Evolutionary conservation across 64 coral and sea anemone genomes (phyloP), one percentile per base, ranked within the genome.

Genomic region (Montipora foliosa): DNA sequence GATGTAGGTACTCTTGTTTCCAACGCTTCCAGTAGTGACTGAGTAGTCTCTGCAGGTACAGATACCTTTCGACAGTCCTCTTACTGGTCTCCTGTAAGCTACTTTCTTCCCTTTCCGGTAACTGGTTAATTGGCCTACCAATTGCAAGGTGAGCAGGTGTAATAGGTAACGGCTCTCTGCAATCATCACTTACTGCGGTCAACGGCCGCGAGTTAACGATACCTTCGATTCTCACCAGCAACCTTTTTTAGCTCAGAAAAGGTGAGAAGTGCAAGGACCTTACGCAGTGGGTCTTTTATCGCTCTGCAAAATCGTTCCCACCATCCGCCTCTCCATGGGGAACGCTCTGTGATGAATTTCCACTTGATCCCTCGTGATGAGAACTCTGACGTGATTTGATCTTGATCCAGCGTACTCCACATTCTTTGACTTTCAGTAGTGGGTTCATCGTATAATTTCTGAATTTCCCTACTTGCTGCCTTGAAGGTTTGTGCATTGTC

Each of bases 331-430:
- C 89, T 11, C 78, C 78, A 82, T 15, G 78, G 77, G 8, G 77
- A 74, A 50, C 67, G 76, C 44, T 91, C 79, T 11, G 79, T 82
- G 22, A 91, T 91, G 44, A 91, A 83, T 48, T 82, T 91, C 78
- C 89, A 91, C 49, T 82, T 64, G 8, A 91, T 74, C 2, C 77
- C 89, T 82, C 37, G 53, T 13, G 48, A 53, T 16, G 49, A 37
- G 22, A 89, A 67, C 2, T 89, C 71, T 51, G 79, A n/a, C 59
- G 15, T 44, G 3, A 89, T 78, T 11, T 51, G 74, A 74, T 89
- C 87, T 55, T 75, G 9, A 49, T 89, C 73, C 62, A 87, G 5
- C 1, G 6, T 72, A 17, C 47, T 16, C 70, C 61, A 19, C 9
- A 47, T 1, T 16, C 12, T 29, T 66, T 67, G 59, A 37, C 82